Evolutionary conservation across 2,113 vertebrate species (phyloP), one percentile per base, ranked within the genome.

Genomic region (Ammodytes marinus): DNA sequence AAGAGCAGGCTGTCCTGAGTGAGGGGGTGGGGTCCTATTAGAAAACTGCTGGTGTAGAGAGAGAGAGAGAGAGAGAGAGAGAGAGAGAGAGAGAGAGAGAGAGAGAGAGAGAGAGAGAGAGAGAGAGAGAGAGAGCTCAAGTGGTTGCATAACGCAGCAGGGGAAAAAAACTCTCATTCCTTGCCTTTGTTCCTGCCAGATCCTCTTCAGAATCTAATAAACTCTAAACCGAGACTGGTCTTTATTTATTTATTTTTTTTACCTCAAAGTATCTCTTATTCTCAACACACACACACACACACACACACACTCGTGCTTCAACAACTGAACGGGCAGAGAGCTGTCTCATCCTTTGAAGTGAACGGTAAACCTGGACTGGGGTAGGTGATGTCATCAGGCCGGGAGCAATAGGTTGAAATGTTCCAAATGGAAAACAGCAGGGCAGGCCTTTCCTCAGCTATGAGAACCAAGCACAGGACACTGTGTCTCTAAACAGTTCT

Each of bases 101-200:
- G 78, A 83, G 77, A 77, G 75, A 82, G 75, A 69, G 57, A 72
- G 61, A 80, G 63, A 87, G 86, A 75, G 45, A 70, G 49, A 78
- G 46, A 69, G 46, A 61, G 46, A 76, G 75, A 66, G 73, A 77
- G 77, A 60, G 84, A 87, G 88, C 91, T 91, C 71, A 91, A 92
- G 91, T 92, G 87, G 92, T 94, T 94, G 91, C 92, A 94, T 94
- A 94, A 94, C 91, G 80, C 86, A 91, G 90, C 80, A 87, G 82
- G 57, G 49, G 66, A 79, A 75, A 69, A 79, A 73, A 87, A 81
- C 82, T 76, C 90, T 84, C 91, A 93, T 94, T 94, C 93, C 92
- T 94, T 79, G 90, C 84, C 91, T 94, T 94, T 94, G 93, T 94
- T 94, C 90, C 90, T 91, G 90, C 91, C 93, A 91, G 88, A 89